Base-by-base conservation (phyloP, 1,140 invertebrate species). In the Drosophila carrolli region DNA sequence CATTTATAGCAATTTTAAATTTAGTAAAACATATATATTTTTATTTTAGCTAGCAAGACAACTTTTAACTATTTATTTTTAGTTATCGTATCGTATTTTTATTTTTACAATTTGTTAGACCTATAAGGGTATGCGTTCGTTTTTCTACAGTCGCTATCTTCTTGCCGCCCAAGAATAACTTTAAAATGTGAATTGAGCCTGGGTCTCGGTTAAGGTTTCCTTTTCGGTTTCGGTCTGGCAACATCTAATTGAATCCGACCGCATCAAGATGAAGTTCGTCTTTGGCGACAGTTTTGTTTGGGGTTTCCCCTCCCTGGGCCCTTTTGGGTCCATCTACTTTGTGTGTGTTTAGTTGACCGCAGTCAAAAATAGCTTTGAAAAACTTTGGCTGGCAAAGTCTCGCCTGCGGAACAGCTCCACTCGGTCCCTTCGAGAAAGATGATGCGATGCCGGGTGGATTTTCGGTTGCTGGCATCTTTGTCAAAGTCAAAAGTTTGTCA, bases 361-460 rank as follows among this genome's bases (percentile, higher is more conserved):
- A 88, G 84, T 88, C 83, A 88, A 88, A 88, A 88, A 88, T 88
- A 88, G 83, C 84, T 83, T 88, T 86, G 72, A 77, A 79, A 83
- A 89, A 88, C 38, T 89, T 88, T 77, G 61, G 50, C 66, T 76
- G 35, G 44, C 38, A 62, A 75, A 57, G 59, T 48, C 79, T 56
- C 38, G 51, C 50, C 58, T 56, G 40, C 48, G 61, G 38, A 43
- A 38, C 14, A 3, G 50, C 37, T 48, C 13, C 50, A 38, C 16
- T 40, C 19, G 14, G 37, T 32, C 23, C 35, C 41, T 29, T 13
- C 37, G 27, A 37, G 16, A 35, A 47, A 53, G 61, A 66, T 53
- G 41, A 41, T 55, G 38, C 41, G 43, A 53, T 55, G 55, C 73
- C 61, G 63, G 47, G 38, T 41, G 72, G 81, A 84, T 84, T 78